Base-by-base conservation (phyloP, 2,888 invertebrate species). In the Drosophila fulvimacula region DNA sequence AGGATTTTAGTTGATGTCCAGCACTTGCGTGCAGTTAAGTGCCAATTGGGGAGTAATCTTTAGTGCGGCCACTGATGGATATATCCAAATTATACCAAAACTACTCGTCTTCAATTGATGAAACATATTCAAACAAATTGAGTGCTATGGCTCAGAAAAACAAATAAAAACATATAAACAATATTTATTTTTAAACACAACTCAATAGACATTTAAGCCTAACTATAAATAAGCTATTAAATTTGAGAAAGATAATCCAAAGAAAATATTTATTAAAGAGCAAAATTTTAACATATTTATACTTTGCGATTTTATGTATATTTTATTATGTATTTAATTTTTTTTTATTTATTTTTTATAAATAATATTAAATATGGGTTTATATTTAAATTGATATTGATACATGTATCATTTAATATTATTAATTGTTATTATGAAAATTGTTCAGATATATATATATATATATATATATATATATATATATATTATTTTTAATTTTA, bases 1-100 rank as follows among this genome's bases (percentile, higher is more conserved):
- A 72, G 73, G 67, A 85, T 77, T 76, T 73, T 32, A 55, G 57
- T 58, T 66, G 65, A 66, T 64, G 69, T 63, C 53, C 52, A 52
- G 42, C 68, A 41, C 64, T 58, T 36, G 65, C 51, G 44, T 65
- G 53, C 57, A 61, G 34, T 21, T 72, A 66, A 77, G 53, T 77
- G 78, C 48, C 71, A 61, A 65, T 71, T 60, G 64, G 59, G 73
- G 56, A 76, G 61, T 38, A 36, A 60, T 63, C 53, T 34, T 65
- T 21, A 36, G 19, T 34, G 21, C 53, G 13, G 24, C 39, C 42
- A 53, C 55, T 66, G 65, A 62, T 57, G 41, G 34, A 68, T 59
- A n/a, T 59, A 7, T 27, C 32, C 63, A 44, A 41, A 49, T 49
- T 41, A 61, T 38, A 44, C 39, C 42, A 42, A 48, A 21, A 24